These are phyloP conservation scores for Sarcophaga subvicina DNA, from an alignment of 2,888 invertebrate species.

Conservation along the genomic window DNA sequence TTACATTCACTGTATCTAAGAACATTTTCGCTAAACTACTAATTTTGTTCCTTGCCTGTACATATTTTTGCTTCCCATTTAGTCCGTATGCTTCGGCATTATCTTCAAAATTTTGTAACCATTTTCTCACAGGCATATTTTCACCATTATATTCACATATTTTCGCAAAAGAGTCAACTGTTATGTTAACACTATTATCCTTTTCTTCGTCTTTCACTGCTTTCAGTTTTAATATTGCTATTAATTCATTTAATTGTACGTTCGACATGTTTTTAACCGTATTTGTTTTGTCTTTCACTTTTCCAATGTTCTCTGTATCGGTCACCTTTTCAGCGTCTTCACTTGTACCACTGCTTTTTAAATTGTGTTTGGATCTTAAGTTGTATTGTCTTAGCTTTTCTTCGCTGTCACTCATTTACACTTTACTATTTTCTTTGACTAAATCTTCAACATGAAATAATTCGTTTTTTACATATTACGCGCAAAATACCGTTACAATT, in stretches of 20 bases:
- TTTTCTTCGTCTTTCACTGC: neutral
- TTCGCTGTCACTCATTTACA: neutral
- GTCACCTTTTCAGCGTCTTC: neutral
- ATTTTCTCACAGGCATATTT: slow-evolving; percentile 41
- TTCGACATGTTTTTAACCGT: neutral
- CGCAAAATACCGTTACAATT: no score
- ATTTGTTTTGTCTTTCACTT: neutral
- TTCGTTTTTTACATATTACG: neutral
- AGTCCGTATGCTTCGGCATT: neutral
- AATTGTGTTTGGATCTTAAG: neutral
- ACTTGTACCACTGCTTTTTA: neutral
- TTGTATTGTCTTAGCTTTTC: neutral
- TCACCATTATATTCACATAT: neutral
- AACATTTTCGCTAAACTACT: no score
- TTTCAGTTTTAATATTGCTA: slow-evolving; percentile 25
- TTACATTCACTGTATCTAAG: no score
- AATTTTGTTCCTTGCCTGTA: neutral
- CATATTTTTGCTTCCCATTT: neutral
- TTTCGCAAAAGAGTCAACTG: slow-evolving; percentile 44
- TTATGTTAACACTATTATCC: slow-evolving; percentile 14
- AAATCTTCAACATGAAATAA: neutral
- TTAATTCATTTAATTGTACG: slow-evolving; percentile 10
- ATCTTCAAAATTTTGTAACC: slow-evolving; percentile 28
- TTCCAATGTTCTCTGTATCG: neutral
- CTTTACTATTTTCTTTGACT: neutral